phyloP scores from a whole-genome alignment of 2,113 vertebrate species.

The Dasyprocta punctata region DNA sequence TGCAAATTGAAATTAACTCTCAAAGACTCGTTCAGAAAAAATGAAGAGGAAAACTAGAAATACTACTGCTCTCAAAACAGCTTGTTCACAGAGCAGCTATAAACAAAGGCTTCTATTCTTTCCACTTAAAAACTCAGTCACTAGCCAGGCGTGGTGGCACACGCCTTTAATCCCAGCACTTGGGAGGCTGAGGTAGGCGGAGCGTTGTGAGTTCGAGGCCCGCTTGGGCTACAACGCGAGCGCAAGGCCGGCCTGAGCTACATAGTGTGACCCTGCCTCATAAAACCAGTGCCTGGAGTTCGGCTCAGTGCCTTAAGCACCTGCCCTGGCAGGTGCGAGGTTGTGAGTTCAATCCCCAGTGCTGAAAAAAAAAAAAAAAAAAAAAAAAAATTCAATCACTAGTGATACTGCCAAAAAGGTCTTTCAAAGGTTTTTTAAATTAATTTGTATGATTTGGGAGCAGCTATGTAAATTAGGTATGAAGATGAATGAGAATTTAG shows the following conservation, averaged over 20 bases:
- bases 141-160: no score
- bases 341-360: no score
- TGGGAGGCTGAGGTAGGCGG: no score
- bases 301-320: no score
- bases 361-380: no score
- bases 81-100: background rate
- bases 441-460: conserved; percentile 24
- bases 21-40: conserved; percentile 70
- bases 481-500: conserved; percentile 38
- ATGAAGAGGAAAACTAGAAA: conserved; percentile 62
- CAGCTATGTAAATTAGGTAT: background rate
- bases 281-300: no score
- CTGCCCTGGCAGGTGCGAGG: no score
- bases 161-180: no score
- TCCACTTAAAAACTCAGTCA: conserved; percentile 44
- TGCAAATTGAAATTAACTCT: conserved; percentile 73
- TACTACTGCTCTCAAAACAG: conserved; percentile 12
- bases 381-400: conserved; percentile 43
- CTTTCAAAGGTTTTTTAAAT: conserved; percentile 26
- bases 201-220: no score
- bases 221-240: no score
- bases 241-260: no score
- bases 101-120: background rate
- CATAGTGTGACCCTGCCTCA: no score
- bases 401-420: conserved; percentile 20